Percentiles rank a stretch among this genome's conserved stretches.
phyloP scores from a whole-genome alignment of 2,888 invertebrate species.

The Timema cristinae region DNA sequence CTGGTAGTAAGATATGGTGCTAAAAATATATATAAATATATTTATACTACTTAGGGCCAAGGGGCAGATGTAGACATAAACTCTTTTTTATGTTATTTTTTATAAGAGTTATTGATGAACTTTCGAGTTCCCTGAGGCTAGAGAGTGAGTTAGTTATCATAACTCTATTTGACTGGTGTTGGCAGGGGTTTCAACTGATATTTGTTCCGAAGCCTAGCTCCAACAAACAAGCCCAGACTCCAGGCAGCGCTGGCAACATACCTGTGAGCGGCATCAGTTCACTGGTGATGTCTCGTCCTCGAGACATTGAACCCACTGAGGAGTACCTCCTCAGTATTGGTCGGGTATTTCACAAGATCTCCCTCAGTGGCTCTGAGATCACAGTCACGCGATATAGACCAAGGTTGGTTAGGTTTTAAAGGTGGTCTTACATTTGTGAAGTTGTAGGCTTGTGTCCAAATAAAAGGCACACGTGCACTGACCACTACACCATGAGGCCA shows the following conservation, averaged over 20 bases:
- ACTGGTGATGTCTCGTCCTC: slow-evolving; percentile 29
- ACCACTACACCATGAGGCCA: too few species aligned
- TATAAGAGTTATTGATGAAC: neutral
- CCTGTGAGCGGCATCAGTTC: slow-evolving; percentile 36
- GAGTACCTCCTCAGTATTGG: slow-evolving; percentile 89
- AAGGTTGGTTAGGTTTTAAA: slow-evolving; percentile 53
- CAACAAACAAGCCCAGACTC: slow-evolving; percentile 23
- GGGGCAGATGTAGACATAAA: neutral
- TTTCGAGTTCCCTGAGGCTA: neutral
- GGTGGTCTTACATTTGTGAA: slow-evolving; percentile 15
- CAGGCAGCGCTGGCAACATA: slow-evolving; percentile 27
- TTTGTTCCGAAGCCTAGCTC: slow-evolving; percentile 47
- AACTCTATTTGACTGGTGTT: slow-evolving; percentile 20
- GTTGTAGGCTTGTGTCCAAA: too few species aligned
- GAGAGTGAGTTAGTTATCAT: neutral
- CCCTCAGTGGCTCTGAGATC: slow-evolving; percentile 81
- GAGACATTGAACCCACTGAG: slow-evolving; percentile 55
- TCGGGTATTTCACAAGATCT: slow-evolving; percentile 88
- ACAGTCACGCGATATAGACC: slow-evolving; percentile 91
- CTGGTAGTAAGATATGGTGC: too few species aligned
- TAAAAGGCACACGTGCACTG: too few species aligned
- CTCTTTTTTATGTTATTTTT: neutral
- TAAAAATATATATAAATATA: too few species aligned
- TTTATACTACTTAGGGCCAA: too few species aligned
- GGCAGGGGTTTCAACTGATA: slow-evolving; percentile 79